phyloP scores from a whole-genome alignment of 2,888 invertebrate species.

The Drosophila seclusa region DNA sequence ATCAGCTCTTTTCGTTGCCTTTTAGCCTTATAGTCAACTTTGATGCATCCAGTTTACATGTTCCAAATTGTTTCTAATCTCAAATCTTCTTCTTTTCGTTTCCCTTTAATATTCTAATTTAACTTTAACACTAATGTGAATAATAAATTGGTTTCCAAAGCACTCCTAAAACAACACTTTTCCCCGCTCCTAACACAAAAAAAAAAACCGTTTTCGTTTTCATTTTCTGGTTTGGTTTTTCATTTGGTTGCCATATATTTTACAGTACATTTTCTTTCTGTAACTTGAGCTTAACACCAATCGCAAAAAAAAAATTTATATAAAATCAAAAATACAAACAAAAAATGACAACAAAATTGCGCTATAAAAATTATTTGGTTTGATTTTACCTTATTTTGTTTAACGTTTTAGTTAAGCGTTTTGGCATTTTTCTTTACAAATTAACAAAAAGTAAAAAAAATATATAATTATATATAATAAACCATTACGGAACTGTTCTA shows the following conservation, averaged over 20 bases:
- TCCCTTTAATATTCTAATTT: constrained; percentile 9
- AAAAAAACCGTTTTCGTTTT: constrained; percentile 18
- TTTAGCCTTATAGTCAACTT: constrained; percentile 28
- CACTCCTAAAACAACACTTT: constrained; percentile 18
- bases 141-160: constrained; percentile 24
- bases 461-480: neutral
- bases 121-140: constrained; percentile 15
- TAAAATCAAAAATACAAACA: constrained; percentile 10
- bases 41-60: constrained; percentile 34
- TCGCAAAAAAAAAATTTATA: constrained; percentile 9
- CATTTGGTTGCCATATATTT: constrained; percentile 1
- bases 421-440: constrained; percentile 45
- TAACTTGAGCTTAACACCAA: constrained; percentile 22
- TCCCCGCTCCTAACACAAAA: constrained; percentile 32
- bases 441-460: constrained; percentile 39
- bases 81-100: constrained; percentile 7
- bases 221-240: constrained; percentile 8
- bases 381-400: constrained; percentile 14
- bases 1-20: constrained; percentile 42
- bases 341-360: constrained; percentile 34
- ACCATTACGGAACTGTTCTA: constrained; percentile 46
- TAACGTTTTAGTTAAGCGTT: constrained; percentile 29
- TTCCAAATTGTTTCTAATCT: constrained; percentile 22
- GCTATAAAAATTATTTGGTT: constrained; percentile 19
- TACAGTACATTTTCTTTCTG: constrained; percentile 9